These are phyloP conservation scores for Andrena camellia DNA, from an alignment of 2,888 invertebrate genomes.

Conservation along the genomic window DNA sequence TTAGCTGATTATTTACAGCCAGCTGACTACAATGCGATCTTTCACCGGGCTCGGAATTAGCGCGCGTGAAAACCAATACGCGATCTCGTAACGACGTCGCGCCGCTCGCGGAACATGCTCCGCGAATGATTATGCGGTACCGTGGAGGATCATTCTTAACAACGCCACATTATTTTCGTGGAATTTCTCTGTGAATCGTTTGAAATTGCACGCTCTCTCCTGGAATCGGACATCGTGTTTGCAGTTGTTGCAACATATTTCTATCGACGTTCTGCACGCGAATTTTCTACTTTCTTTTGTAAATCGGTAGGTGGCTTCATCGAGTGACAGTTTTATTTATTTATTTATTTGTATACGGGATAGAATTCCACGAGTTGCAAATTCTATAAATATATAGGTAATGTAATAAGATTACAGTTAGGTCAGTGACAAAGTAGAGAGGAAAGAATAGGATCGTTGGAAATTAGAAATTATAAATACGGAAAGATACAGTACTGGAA, in stretches of 20 bases:
- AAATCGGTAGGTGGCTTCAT: not conserved
- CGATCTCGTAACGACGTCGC: not conserved
- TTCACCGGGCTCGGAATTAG: not conserved
- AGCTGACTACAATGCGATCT: not conserved
- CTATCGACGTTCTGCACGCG: not conserved
- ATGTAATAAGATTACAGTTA: too few relatives aligned
- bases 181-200: conserved; percentile 21
- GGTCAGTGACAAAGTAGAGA: too few relatives aligned
- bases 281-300: conserved; percentile 28
- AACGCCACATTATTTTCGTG: not conserved
- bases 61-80: conserved; percentile 6
- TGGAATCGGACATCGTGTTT: conserved; percentile 20
- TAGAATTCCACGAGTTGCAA: too few relatives aligned
- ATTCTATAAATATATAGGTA: too few relatives aligned
- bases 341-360: too few relatives aligned
- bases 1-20: not conserved
- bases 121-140: not conserved
- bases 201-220: conserved; percentile 11
- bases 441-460: too few relatives aligned
- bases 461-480: too few relatives aligned
- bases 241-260: conserved; percentile 21
- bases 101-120: not conserved
- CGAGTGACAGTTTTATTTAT: too few relatives aligned
- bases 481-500: too few relatives aligned
- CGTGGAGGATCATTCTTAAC: not conserved